Conservation (phyloP, 2,113 vertebrate species). For the Sander lucioperca region DNA sequence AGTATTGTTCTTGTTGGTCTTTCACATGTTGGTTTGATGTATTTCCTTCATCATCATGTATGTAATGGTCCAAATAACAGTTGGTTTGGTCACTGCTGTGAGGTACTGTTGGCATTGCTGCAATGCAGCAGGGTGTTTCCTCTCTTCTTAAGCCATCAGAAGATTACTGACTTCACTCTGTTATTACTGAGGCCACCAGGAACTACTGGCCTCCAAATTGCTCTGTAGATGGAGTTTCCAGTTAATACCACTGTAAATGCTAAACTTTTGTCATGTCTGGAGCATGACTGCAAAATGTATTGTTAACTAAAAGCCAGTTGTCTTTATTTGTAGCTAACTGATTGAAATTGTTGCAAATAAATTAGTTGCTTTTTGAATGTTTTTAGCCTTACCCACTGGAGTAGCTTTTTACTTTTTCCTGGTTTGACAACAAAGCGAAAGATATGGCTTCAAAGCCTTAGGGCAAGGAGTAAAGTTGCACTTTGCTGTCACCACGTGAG, state of each 20-base stretch:
- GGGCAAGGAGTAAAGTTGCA: constrained; percentile 37
- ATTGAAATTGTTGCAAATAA: constrained; percentile 7
- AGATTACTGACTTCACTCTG: constrained; percentile 54
- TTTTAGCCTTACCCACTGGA: neutral
- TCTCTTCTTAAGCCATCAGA: constrained; percentile 50
- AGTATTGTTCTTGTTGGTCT: constrained; percentile 29
- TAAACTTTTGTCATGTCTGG: neutral
- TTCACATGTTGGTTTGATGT: constrained; percentile 14
- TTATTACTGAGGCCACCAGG: constrained; percentile 57
- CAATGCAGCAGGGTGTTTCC: constrained; percentile 66
- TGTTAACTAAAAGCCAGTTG: too few relatives aligned
- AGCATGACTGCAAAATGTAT: neutral
- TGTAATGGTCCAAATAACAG: constrained; percentile 20
- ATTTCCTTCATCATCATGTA: constrained; percentile 10
- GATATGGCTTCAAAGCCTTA: constrained; percentile 8
- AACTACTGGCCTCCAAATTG: constrained; percentile 33
- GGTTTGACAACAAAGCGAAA: constrained; percentile 24
- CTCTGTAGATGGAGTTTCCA: neutral
- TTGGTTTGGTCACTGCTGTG: constrained; percentile 43
- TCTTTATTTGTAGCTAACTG: neutral
- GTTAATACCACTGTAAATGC: neutral
- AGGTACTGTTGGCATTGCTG: constrained; percentile 40
- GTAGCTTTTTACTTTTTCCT: neutral
- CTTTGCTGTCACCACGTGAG: constrained; percentile 11
- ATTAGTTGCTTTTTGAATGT: neutral